phyloP scores from a whole-genome alignment of 2,888 invertebrate species.

The Polydrusus tereticollis region DNA sequence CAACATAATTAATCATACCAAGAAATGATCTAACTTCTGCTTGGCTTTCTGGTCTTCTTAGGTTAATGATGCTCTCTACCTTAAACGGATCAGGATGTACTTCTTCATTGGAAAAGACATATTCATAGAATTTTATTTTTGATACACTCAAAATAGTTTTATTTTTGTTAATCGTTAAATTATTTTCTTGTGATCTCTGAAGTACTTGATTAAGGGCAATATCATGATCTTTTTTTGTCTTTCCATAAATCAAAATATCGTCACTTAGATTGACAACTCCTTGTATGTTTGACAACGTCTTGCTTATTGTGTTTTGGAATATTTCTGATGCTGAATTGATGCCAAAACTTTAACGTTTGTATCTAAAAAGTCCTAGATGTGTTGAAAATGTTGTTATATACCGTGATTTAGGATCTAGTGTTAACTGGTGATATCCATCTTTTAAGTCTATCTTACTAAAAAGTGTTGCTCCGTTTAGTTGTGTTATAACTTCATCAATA shows the following conservation, averaged over 20 bases:
- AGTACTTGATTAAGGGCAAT: neutral
- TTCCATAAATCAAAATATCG: neutral
- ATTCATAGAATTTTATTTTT: neutral
- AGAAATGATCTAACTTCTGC: no score
- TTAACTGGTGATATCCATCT: no score
- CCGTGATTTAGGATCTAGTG: neutral
- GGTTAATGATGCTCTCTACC: no score
- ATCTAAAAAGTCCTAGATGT: neutral
- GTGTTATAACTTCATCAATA: neutral
- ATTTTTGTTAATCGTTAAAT: no score
- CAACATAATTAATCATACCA: no score
- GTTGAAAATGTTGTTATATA: neutral
- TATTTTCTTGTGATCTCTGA: neutral
- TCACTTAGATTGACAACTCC: no score
- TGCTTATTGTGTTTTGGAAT: neutral
- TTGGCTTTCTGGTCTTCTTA: no score
- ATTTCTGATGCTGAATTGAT: neutral
- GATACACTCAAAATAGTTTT: neutral
- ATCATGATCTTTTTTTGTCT: neutral
- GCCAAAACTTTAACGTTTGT: neutral
- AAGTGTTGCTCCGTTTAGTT: no score
- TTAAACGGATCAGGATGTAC: no score
- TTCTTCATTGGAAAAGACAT: no score
- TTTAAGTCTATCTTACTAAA: no score
- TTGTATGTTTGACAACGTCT: neutral